Percentiles rank a stretch among this genome's conserved stretches.
Evolutionary conservation across 2,888 invertebrate genomes (phyloP).

Genomic region (Rhagium mordax): DNA sequence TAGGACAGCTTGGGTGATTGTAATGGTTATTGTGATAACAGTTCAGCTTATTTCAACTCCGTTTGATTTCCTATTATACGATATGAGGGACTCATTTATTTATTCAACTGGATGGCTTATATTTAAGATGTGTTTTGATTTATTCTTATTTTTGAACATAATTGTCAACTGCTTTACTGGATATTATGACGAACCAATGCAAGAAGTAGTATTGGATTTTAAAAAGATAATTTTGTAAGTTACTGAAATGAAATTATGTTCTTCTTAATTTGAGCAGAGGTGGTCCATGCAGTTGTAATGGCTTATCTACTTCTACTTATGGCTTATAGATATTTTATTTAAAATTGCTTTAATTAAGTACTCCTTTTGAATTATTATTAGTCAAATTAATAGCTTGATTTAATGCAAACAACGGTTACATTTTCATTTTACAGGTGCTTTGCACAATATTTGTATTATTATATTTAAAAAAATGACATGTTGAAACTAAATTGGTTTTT

Average conservation of each 20-base stretch:
- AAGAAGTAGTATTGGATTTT: constrained; percentile 58
- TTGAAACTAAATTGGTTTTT: no score
- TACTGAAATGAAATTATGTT: neutral
- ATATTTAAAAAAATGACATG: no score
- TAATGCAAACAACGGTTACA: no score
- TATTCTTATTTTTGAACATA: constrained; percentile 51
- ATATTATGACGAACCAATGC: constrained; percentile 60
- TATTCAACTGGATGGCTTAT: constrained; percentile 28
- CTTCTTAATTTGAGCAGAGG: neutral
- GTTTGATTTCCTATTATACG: constrained; percentile 51
- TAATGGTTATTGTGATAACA: constrained; percentile 54
- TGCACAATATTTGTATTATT: no score
- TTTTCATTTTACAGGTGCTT: no score
- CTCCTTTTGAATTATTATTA: no score
- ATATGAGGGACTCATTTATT: constrained; percentile 31
- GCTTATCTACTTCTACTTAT: neutral
- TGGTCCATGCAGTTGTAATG: neutral
- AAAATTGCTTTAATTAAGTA: no score
- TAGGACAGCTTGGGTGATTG: constrained; percentile 57
- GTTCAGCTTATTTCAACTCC: constrained; percentile 53
- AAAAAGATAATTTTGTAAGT: constrained; percentile 54
- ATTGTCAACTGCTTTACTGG: constrained; percentile 57
- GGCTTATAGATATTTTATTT: no score
- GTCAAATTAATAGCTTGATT: no score
- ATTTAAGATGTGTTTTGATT: constrained; percentile 40